Percentiles rank a stretch among this genome's conserved stretches.
These are phyloP conservation scores for Diphyllodes magnificus DNA, from an alignment of 2,113 vertebrate genomes.

Conservation along the genomic window DNA sequence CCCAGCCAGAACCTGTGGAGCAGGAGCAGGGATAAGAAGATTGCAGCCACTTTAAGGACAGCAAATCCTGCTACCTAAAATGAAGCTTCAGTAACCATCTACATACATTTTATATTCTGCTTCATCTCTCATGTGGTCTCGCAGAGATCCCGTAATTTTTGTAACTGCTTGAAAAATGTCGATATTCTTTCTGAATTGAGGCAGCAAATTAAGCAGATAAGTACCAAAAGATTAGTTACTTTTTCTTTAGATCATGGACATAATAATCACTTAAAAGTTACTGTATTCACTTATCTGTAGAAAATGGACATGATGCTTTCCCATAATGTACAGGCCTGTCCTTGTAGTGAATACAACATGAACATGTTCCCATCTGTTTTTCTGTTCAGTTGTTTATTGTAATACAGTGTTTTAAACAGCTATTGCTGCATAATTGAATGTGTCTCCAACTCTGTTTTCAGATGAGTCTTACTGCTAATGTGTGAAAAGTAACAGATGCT, in stretches of 20 bases:
- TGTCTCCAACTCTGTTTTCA: not conserved
- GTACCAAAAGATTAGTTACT: not conserved
- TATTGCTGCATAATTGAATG: not conserved
- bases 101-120: not conserved
- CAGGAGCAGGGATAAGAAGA: not conserved
- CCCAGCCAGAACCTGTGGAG: not conserved
- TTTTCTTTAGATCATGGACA: not conserved
- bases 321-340: not conserved
- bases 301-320: not conserved
- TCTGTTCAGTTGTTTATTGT: not conserved
- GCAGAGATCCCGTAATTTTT: not conserved
- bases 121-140: not conserved
- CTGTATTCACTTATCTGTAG: not conserved
- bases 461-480: not conserved
- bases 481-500: not conserved
- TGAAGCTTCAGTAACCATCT: not conserved
- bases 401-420: not conserved
- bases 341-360: not conserved
- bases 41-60: not conserved
- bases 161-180: not conserved
- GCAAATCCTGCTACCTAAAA: not conserved
- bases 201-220: not conserved
- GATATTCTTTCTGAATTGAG: not conserved
- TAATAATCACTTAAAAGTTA: not conserved
- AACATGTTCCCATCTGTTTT: not conserved